Conservation (phyloP, 1,140 invertebrate species). For the Ericerus pela region DNA sequence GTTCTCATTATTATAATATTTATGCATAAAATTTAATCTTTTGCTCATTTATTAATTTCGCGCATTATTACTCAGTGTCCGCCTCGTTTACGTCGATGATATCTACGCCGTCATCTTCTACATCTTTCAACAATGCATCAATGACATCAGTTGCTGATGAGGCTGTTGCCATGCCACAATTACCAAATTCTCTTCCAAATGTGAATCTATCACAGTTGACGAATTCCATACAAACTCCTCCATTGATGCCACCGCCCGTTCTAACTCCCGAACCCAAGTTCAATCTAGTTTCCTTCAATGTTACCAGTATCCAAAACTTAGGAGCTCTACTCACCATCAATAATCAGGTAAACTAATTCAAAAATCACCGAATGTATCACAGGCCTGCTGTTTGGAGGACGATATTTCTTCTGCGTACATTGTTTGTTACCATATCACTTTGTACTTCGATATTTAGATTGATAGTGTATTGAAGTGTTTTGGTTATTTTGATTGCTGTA, state of each 20-base stretch:
- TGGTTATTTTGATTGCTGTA: no score
- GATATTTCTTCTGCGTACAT: no score
- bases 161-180: background rate
- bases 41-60: no score
- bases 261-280: conserved; percentile 15
- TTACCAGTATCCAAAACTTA: conserved; percentile 13
- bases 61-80: no score
- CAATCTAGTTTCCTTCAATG: conserved; percentile 15
- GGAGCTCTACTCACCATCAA: conserved; percentile 14
- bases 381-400: no score
- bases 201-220: background rate
- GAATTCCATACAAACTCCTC: conserved; percentile 7
- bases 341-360: conserved; percentile 16
- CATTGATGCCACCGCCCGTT: conserved; percentile 12
- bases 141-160: background rate
- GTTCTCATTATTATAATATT: no score
- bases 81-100: background rate
- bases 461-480: no score
- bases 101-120: background rate
- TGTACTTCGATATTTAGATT: no score
- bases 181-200: background rate
- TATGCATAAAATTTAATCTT: no score
- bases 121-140: background rate
- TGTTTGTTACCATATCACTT: no score
- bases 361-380: no score